Evolutionary conservation across 2,888 invertebrate genomes (phyloP).

Genomic region (Pollenia amentaria): DNA sequence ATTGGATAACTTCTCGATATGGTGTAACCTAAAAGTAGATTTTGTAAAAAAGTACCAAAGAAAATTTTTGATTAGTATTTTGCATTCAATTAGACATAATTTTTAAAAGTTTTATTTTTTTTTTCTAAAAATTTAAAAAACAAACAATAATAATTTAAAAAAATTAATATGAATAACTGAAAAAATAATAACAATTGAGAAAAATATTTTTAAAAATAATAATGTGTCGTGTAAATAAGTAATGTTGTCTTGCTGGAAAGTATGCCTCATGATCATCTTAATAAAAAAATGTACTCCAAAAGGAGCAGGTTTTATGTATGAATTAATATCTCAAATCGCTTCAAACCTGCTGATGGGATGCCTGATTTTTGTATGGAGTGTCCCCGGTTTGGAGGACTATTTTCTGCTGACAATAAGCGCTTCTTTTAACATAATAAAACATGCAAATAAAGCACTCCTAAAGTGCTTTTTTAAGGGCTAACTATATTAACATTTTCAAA

Average conservation of each 20-base stretch:
- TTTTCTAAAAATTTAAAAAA: constrained; percentile 5
- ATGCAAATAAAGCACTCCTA: too few relatives aligned
- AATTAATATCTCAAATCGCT: too few relatives aligned
- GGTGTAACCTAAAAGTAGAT: constrained; percentile 83
- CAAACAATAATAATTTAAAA: constrained; percentile 3
- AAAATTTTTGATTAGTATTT: constrained; percentile 80
- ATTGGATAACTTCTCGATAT: constrained; percentile 84
- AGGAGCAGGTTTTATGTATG: too few relatives aligned
- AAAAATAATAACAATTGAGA: neutral
- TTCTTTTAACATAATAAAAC: too few relatives aligned
- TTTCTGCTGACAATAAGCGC: too few relatives aligned
- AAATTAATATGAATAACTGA: constrained; percentile 15
- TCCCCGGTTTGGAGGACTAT: too few relatives aligned
- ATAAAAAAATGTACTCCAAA: too few relatives aligned
- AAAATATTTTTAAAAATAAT: neutral
- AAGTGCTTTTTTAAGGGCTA: too few relatives aligned
- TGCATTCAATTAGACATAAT: constrained; percentile 32
- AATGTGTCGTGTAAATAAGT: neutral
- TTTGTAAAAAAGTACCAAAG: constrained; percentile 79
- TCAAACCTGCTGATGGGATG: too few relatives aligned
- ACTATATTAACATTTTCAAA: too few relatives aligned
- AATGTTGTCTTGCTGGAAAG: constrained; percentile 10
- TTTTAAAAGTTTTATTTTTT: constrained; percentile 6
- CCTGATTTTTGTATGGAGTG: too few relatives aligned
- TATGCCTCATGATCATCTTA: neutral